Evolutionary conservation across 2,113 vertebrate genomes (phyloP), one percentile per base, ranked within the genome.

Genomic region (Variabilichromis moorii): DNA sequence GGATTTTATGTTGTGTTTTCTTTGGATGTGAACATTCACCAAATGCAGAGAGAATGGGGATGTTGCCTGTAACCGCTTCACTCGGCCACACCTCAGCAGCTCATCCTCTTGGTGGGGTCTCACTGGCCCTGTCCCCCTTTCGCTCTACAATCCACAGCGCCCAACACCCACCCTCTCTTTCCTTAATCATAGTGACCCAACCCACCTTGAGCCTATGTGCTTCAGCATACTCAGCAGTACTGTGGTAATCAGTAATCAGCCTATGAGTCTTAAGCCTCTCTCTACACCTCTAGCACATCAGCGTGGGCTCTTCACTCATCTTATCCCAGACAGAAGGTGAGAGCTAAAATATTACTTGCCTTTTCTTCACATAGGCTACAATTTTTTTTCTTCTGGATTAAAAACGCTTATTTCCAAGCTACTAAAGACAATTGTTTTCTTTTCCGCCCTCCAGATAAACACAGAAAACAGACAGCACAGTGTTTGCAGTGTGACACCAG

Each of bases 201-300:
- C 95, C 95, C 93, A 95, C 93, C 91, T 95, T 94, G 93, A 95
- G 94, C 93, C 92, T 55, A 55, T 83, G 53, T 85, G 87, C 91
- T 95, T 95, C 89, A 94, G 94, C 92, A 84, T 89, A 88, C 92
- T 95, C 95, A 95, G 95, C 94, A 95, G 84, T 94, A 82, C 90
- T 76, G 88, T 42, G 86, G 92, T 94, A 93, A 96, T 95, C 93
- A 92, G 94, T 94, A 94, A 95, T 96, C 95, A 95, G 95, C 94
- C 95, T 94, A 94, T 92, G 61, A 83, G 90, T 89, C 85, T 68
- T 95, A 94, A 95, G 93, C 95, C 87, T 90, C 78, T 92, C 91
- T 50, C 63, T 76, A 45, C 68, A 17, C 68, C 68, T 73, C 40
- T 26, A 47, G 55, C 73, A 73, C 80, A 84, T 51, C 88, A 86